Percentiles rank a stretch among this genome's conserved stretches.
Conservation (phyloP, 2,888 invertebrate genomes). For the Perizoma flavofasciatum region DNA sequence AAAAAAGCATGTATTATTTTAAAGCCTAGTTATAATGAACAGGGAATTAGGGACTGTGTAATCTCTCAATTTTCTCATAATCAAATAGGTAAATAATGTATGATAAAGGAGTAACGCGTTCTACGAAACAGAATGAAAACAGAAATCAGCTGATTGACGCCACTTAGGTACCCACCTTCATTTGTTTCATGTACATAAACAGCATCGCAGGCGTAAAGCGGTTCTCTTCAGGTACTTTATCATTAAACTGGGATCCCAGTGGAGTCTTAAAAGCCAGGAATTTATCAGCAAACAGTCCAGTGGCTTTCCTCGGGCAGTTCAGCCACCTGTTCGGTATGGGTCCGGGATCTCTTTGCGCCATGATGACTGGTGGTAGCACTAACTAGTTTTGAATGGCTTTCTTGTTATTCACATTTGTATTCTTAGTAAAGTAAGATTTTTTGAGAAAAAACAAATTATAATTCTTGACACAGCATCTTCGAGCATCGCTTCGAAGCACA, state of each 20-base stretch:
- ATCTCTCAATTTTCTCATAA: too few species aligned
- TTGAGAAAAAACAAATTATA: slow-evolving; percentile 27
- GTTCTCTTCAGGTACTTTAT: slow-evolving; percentile 91
- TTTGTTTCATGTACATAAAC: slow-evolving; percentile 89
- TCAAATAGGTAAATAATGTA: too few species aligned
- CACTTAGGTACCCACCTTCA: slow-evolving; percentile 84
- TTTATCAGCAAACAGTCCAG: slow-evolving; percentile 88
- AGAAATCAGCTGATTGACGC: slow-evolving; percentile 35
- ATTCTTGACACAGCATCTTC: slow-evolving; percentile 41
- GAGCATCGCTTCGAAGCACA: slow-evolving; percentile 30
- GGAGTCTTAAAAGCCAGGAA: slow-evolving; percentile 99
- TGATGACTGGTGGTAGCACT: slow-evolving; percentile 42
- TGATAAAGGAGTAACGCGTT: not conserved
- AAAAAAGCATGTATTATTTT: too few species aligned
- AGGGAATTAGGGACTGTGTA: too few species aligned
- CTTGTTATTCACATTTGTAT: slow-evolving; percentile 33
- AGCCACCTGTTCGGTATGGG: slow-evolving; percentile 95
- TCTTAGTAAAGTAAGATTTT: slow-evolving; percentile 17
- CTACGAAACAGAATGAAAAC: slow-evolving; percentile 34
- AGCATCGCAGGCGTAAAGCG: slow-evolving; percentile 95
- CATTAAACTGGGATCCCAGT: slow-evolving; percentile 91
- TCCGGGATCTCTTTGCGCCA: slow-evolving; percentile 76
- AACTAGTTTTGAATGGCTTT: slow-evolving; percentile 29
- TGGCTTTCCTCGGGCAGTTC: slow-evolving; percentile 92
- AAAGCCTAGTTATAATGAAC: too few species aligned